phyloP scores from a whole-genome alignment of 2,113 vertebrate genomes.

The Mellivora capensis region DNA sequence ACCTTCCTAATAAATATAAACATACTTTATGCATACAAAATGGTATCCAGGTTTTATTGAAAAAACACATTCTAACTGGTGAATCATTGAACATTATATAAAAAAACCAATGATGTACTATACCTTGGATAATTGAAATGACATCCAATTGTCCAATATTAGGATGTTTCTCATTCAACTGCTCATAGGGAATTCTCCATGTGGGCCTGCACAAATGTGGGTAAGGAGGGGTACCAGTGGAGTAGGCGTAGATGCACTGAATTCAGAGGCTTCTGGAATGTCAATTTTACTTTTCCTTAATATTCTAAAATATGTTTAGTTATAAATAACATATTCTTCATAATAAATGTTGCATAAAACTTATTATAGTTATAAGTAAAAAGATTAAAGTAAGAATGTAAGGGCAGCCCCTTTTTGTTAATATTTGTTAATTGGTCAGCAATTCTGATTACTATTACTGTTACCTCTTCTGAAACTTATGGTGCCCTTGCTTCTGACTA shows the following conservation, averaged over 20 bases:
- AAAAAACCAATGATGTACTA: too few relatives aligned
- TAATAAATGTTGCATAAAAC: background rate
- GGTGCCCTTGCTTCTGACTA: background rate
- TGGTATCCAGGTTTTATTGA: background rate
- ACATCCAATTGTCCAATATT: too few relatives aligned
- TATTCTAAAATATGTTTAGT: background rate
- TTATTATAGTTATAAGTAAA: background rate
- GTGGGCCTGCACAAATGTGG: rapidly evolving
- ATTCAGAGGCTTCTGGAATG: background rate
- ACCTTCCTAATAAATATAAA: background rate
- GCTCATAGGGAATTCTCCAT: background rate
- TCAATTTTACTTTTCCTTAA: background rate
- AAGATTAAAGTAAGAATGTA: background rate
- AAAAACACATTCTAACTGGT: background rate
- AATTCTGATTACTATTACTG: background rate
- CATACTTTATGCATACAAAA: background rate
- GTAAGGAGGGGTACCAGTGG: background rate
- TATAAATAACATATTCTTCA: background rate
- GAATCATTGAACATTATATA: too few relatives aligned
- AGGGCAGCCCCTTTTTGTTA: background rate
- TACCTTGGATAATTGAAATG: too few relatives aligned
- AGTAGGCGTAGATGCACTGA: background rate
- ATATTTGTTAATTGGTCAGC: background rate
- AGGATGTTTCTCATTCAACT: background rate
- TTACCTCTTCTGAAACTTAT: background rate